Evolutionary conservation across 1,140 invertebrate species (phyloP).

Genomic region (Oryctes rhinoceros): DNA sequence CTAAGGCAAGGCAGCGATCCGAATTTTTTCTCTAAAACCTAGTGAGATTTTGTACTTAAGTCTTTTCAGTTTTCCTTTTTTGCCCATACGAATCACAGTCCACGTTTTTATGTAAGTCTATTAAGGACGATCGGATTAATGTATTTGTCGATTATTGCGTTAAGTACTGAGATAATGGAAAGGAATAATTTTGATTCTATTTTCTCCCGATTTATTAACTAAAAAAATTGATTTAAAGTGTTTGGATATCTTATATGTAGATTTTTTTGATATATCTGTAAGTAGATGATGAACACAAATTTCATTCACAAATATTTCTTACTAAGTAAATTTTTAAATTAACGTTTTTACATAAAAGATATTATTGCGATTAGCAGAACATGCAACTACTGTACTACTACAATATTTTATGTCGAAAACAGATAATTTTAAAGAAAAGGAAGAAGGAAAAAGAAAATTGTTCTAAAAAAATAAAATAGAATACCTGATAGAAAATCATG

Average conservation of each 20-base stretch:
- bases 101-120: neutral
- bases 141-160: neutral
- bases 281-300: neutral
- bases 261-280: neutral
- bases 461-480: neutral
- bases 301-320: neutral
- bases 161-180: neutral
- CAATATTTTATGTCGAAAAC: neutral
- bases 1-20: conserved; percentile 18
- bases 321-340: no score
- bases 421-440: neutral
- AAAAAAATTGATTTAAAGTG: neutral
- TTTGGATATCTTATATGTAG: conserved; percentile 4
- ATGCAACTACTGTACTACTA: neutral
- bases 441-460: neutral
- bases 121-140: neutral
- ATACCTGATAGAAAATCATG: neutral
- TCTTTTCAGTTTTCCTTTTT: conserved; percentile 14
- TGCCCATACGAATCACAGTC: neutral
- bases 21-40: neutral
- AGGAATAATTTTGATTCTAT: neutral
- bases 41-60: conserved; percentile 33
- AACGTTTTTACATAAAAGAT: neutral
- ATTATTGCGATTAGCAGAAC: neutral
- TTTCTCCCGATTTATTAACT: neutral